Evolutionary conservation across 2,113 vertebrate genomes (phyloP), one percentile per base, ranked within the genome.

Genomic region (Lota lota): DNA sequence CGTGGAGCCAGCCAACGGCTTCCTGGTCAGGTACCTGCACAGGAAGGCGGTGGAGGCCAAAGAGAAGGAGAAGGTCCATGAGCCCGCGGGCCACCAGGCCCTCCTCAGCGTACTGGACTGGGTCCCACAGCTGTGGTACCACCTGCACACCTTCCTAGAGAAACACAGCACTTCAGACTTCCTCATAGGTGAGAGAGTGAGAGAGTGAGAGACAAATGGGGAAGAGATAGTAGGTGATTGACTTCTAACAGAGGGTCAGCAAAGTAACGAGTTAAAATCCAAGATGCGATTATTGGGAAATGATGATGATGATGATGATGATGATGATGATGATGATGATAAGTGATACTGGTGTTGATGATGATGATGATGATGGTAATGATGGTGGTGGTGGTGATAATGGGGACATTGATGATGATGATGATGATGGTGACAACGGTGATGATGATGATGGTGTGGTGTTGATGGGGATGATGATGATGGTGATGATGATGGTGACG

Each of bases 111-210:
- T 97, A 77, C 89, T 99, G 61, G 96, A 98, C 89, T 99, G 97
- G 97, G 93, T 99, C 59, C 95, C 97, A 75, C 94, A 97, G 87
- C 93, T 99, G 33, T 99, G 97, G 97, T 99, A 99, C 78, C 94
- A 99, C 70, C 93, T 99, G 57, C 97, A 99, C 85, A 91, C 97
- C 22, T 99, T 99, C 81, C 91, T 99, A 81, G 97, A 99, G 92
- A 98, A 98, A 79, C 95, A 99, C 92, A 95, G 97, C 91, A 99
- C 96, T 68, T 96, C 96, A 0, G 97, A 99, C 85, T 99, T 99
- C 88, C 97, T 99, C 86, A 99, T 99, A 4, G 97, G 96, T 98
- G 66, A 84, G 83, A 68, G 5, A 60, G 4, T 18, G 69, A 11
- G 5, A 10, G 22, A 56, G 47, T 20, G 12, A 58, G 12, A 4